Conservation (phyloP, 2,113 vertebrate genomes). For the Eubucco bourcierii region DNA sequence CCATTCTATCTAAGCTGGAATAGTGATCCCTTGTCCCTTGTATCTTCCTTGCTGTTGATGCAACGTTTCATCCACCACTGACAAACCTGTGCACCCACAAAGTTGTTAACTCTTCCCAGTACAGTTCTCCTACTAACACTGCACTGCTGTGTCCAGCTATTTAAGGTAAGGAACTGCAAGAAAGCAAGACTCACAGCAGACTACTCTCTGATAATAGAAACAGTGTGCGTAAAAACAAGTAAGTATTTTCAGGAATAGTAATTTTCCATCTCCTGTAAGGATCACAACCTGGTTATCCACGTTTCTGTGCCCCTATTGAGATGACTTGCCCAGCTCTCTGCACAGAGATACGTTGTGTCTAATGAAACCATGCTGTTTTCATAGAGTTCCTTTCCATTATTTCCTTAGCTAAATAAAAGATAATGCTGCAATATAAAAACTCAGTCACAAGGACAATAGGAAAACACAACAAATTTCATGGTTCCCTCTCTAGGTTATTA, state of each 20-base stretch:
- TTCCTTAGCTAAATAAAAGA: background rate
- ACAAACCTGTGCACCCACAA: background rate
- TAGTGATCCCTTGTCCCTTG: background rate
- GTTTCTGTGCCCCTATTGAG: fast-evolving
- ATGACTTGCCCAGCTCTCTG: background rate
- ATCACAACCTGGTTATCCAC: background rate
- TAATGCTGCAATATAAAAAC: background rate
- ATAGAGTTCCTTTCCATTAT: background rate
- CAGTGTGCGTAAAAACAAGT: too few relatives aligned
- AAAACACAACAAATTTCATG: background rate
- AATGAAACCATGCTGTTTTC: background rate
- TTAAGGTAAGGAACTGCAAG: background rate
- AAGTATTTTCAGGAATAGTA: too few relatives aligned
- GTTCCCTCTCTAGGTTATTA: too few relatives aligned
- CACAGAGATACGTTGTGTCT: too few relatives aligned
- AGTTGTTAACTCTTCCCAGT: background rate
- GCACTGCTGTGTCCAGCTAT: background rate
- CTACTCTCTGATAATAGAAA: background rate
- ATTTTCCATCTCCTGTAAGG: background rate
- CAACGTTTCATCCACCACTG: background rate
- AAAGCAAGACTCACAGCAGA: background rate
- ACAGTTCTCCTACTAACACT: too few relatives aligned
- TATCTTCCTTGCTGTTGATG: background rate
- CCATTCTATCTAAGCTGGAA: background rate
- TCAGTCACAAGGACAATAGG: background rate